phyloP scores from a whole-genome alignment of 2,888 invertebrate genomes.

The Psylliodes chrysocephalus region DNA sequence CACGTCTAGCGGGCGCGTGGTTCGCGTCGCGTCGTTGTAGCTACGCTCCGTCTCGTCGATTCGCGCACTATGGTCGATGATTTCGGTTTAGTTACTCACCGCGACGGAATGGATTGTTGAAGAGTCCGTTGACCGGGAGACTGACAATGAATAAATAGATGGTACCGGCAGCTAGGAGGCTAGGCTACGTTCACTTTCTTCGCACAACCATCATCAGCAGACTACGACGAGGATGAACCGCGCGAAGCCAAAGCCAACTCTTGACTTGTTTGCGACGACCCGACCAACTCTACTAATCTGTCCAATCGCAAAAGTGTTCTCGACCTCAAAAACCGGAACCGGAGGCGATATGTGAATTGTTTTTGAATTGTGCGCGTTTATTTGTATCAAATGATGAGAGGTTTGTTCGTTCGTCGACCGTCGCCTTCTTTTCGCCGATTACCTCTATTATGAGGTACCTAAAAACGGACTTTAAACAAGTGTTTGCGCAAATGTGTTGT shows the following conservation, averaged over 20 bases:
- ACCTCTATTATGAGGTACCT: too few species aligned
- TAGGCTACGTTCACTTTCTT: slow-evolving; percentile 42
- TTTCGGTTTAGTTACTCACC: background rate
- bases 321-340: slow-evolving; percentile 47
- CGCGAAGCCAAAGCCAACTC: slow-evolving; percentile 17
- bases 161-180: background rate
- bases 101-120: background rate
- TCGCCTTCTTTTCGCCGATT: background rate
- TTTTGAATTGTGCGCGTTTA: slow-evolving; percentile 41
- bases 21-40: slow-evolving; percentile 1
- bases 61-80: background rate
- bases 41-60: background rate
- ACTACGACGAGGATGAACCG: slow-evolving; percentile 35
- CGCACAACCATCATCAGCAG: slow-evolving; percentile 29
- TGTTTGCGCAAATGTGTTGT: too few species aligned
- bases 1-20: slow-evolving; percentile 26
- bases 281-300: slow-evolving; percentile 38
- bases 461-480: too few species aligned
- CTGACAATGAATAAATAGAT: slow-evolving; percentile 11
- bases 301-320: slow-evolving; percentile 43
- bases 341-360: slow-evolving; percentile 44
- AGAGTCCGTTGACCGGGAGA: slow-evolving; percentile 34
- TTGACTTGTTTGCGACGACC: slow-evolving; percentile 16
- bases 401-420: slow-evolving; percentile 2
- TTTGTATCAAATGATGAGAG: slow-evolving; percentile 26